Evolutionary conservation across 2,113 vertebrate genomes (phyloP).

Genomic region (Melanerpes formicivorus): DNA sequence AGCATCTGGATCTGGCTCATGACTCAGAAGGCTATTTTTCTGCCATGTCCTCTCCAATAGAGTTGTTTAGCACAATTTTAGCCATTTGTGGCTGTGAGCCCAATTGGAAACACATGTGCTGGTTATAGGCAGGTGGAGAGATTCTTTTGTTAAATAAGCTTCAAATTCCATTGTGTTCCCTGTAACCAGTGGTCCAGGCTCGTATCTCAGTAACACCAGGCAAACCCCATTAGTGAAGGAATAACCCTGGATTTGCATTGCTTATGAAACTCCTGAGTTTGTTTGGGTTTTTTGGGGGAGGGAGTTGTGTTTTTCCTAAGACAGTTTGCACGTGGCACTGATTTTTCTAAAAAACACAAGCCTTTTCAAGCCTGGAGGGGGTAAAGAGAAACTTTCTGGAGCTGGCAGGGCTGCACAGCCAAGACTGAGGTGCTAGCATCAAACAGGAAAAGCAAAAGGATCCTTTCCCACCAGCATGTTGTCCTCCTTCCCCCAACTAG

Average conservation of each 20-base stretch:
- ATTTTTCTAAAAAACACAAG: background rate
- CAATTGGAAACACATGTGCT: slow-evolving; percentile 55
- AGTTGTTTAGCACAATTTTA: slow-evolving; percentile 49
- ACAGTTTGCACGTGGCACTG: background rate
- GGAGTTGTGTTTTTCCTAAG: background rate
- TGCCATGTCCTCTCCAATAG: background rate
- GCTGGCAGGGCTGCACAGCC: background rate
- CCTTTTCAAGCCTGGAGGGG: background rate
- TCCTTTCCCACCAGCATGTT: slow-evolving; percentile 44
- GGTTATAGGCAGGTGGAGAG: slow-evolving; percentile 53
- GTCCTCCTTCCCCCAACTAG: background rate
- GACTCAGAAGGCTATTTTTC: slow-evolving; percentile 30
- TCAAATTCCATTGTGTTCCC: slow-evolving; percentile 50
- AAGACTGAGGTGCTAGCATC: background rate
- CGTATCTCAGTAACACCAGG: background rate
- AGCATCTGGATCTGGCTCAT: slow-evolving; percentile 42
- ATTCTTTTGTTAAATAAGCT: slow-evolving; percentile 56
- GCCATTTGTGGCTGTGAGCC: slow-evolving; percentile 27
- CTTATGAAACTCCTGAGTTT: background rate
- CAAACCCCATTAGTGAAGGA: background rate
- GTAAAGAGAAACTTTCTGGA: background rate
- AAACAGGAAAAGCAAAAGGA: slow-evolving; percentile 1
- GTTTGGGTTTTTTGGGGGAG: background rate
- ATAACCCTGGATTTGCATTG: slow-evolving; percentile 6
- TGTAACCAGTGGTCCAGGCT: slow-evolving; percentile 26